Percentiles rank a stretch among this genome's conserved stretches.
These are phyloP conservation scores for Dendrocopos noguchii DNA, from an alignment of 2,113 vertebrate species.

Conservation along the genomic window DNA sequence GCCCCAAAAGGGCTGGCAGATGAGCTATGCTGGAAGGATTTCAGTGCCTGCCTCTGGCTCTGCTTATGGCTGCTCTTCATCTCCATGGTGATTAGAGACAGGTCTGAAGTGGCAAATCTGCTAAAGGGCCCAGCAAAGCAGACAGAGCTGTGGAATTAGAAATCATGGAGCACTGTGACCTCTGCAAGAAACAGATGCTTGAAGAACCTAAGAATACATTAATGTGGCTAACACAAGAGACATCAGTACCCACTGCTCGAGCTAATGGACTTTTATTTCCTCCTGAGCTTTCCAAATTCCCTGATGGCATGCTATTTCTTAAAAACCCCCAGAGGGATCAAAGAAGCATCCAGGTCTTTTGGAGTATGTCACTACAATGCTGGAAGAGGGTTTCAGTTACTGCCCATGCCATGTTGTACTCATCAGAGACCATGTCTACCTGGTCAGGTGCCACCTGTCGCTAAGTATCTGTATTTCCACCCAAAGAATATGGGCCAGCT, in stretches of 20 bases:
- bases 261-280: background rate
- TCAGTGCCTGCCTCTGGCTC: slow-evolving; percentile 10
- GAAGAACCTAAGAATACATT: slow-evolving; percentile 11
- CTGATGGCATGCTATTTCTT: background rate
- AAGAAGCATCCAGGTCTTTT: background rate
- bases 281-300: background rate
- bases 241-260: background rate
- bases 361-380: background rate
- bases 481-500: background rate
- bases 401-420: background rate
- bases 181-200: background rate
- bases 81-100: slow-evolving; percentile 23
- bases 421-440: background rate
- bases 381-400: background rate
- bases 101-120: slow-evolving; percentile 34
- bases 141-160: background rate
- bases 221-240: background rate
- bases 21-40: background rate
- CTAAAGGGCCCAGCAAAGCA: background rate
- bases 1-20: background rate
- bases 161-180: background rate
- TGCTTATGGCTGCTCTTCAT: background rate
- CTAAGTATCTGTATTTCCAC: background rate
- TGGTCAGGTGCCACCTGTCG: background rate
- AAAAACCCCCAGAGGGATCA: background rate